Percentiles rank a stretch among this genome's conserved stretches.
These are phyloP conservation scores for Leptinotarsa peninsularis DNA, from an alignment of 2,888 invertebrate species.

Conservation along the genomic window DNA sequence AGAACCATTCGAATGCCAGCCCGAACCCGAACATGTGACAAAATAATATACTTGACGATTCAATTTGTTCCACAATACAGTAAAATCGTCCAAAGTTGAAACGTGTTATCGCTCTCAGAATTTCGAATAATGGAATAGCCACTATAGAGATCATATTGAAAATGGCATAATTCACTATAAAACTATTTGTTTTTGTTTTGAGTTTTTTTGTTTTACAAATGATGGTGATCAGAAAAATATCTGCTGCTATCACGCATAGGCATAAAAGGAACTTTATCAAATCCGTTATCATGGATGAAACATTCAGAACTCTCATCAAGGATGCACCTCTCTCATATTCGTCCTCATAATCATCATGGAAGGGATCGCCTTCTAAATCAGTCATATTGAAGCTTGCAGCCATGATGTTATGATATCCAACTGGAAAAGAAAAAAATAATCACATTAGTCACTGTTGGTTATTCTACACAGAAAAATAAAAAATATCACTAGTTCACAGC, in stretches of 20 bases:
- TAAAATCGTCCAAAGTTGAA: neutral
- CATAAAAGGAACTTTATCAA: neutral
- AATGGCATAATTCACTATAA: constrained; percentile 22
- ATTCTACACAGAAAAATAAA: too few species aligned
- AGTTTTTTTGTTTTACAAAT: constrained; percentile 12
- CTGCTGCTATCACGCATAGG: constrained; percentile 21
- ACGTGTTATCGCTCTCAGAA: constrained; percentile 19
- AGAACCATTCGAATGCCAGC: constrained; percentile 16
- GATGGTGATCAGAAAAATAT: constrained; percentile 14
- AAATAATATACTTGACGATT: neutral
- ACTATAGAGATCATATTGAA: constrained; percentile 4
- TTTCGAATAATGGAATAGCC: constrained; percentile 27
- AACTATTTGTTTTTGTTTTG: constrained; percentile 19
- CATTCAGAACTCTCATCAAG: neutral
- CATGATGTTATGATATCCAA: neutral
- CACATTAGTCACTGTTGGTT: too few species aligned
- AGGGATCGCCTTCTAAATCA: neutral
- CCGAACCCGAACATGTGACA: constrained; percentile 7
- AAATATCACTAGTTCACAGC: too few species aligned
- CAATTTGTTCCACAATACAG: neutral
- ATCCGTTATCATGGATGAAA: neutral
- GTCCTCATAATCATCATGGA: neutral
- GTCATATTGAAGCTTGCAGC: neutral
- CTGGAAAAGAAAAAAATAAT: neutral
- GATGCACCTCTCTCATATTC: neutral